A percentile compares a stretch with the other conserved stretches of the same genome.
phyloP scores from a whole-genome alignment of 2,888 invertebrate species.

The Cylloceria caligata region DNA sequence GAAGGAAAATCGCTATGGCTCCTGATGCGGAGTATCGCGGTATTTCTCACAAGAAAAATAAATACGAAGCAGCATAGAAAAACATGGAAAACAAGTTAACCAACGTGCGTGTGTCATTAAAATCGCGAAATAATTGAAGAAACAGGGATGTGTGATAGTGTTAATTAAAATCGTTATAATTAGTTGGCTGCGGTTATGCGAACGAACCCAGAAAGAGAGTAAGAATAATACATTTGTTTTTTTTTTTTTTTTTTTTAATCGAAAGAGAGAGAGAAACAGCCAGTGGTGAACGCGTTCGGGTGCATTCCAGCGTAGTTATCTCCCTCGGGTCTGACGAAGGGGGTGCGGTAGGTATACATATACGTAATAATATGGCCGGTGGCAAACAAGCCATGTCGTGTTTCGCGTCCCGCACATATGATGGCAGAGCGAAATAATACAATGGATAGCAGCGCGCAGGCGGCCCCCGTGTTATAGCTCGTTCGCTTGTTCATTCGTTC shows the following conservation, averaged over 20 bases:
- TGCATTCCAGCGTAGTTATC: slow-evolving; percentile 73
- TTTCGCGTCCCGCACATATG: slow-evolving; percentile 66
- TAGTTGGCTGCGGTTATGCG: slow-evolving; percentile 47
- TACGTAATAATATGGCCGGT: slow-evolving; percentile 76
- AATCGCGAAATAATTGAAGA: slow-evolving; percentile 45
- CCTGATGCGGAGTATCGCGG: too few species aligned
- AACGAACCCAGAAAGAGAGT: background rate
- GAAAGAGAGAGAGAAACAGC: slow-evolving; percentile 45
- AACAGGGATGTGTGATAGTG: slow-evolving; percentile 59
- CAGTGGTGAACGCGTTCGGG: slow-evolving; percentile 65
- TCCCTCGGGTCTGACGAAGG: slow-evolving; percentile 66
- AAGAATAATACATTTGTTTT: slow-evolving; percentile 27
- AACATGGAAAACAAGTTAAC: too few species aligned
- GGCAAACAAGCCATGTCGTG: slow-evolving; percentile 78
- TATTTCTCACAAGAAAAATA: too few species aligned
- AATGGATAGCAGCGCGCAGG: slow-evolving; percentile 71
- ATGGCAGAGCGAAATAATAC: slow-evolving; percentile 75
- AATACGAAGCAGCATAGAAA: too few species aligned
- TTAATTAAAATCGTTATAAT: slow-evolving; percentile 69
- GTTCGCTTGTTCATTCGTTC: slow-evolving; percentile 67
- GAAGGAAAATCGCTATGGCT: too few species aligned
- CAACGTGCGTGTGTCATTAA: slow-evolving; percentile 8
- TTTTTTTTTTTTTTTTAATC: too few species aligned
- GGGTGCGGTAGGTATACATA: slow-evolving; percentile 60
- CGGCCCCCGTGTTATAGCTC: slow-evolving; percentile 58